Evolutionary conservation across 2,888 invertebrate genomes (phyloP).

Genomic region (Parelbella ahira): DNA sequence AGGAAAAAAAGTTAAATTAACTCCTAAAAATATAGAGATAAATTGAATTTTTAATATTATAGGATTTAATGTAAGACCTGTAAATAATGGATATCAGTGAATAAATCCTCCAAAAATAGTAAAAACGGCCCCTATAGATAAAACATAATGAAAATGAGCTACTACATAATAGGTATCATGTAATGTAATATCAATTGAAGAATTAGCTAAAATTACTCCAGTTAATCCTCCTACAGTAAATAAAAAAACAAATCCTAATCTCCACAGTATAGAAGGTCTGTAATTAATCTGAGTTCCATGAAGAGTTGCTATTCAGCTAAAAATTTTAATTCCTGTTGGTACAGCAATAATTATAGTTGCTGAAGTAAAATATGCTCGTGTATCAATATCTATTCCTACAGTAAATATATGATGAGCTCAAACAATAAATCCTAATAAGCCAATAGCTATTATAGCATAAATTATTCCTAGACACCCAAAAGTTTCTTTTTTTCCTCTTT

Average conservation of each 20-base stretch:
- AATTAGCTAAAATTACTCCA: constrained; percentile 85
- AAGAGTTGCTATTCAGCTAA: constrained; percentile 86
- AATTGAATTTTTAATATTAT: constrained; percentile 85
- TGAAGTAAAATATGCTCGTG: constrained; percentile 91
- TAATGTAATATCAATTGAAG: constrained; percentile 87
- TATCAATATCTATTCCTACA: constrained; percentile 90
- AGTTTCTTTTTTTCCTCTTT: constrained; percentile 87
- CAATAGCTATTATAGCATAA: constrained; percentile 92
- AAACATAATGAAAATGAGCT: constrained; percentile 90
- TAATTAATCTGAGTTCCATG: constrained; percentile 83
- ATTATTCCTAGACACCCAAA: constrained; percentile 88
- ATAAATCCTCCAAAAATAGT: constrained; percentile 87
- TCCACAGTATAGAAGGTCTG: constrained; percentile 82
- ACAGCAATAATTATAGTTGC: constrained; percentile 93
- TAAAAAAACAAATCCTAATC: constrained; percentile 88
- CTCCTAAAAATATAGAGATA: constrained; percentile 85
- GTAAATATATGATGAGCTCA: constrained; percentile 94
- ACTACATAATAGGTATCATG: constrained; percentile 94
- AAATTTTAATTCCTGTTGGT: constrained; percentile 92
- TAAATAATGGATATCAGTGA: constrained; percentile 86
- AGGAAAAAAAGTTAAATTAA: constrained; percentile 90
- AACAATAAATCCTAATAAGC: constrained; percentile 90
- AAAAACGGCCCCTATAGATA: constrained; percentile 90
- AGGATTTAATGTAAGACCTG: constrained; percentile 81
- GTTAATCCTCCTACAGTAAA: constrained; percentile 89